Conservation (phyloP, 2,113 vertebrate species). For the Siniperca knerii region DNA sequence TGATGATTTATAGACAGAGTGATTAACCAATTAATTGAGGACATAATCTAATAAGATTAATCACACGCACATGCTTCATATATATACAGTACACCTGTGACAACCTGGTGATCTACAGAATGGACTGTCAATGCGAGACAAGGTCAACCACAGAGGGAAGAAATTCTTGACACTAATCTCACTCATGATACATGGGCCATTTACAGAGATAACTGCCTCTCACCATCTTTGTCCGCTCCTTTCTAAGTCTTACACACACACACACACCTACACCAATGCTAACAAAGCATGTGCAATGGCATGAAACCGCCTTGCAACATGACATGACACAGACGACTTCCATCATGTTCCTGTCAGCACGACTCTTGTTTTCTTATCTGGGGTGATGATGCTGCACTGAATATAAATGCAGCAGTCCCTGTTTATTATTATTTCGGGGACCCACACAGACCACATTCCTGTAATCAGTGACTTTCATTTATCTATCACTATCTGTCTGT, state of each 20-base stretch:
- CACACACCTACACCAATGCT: neutral
- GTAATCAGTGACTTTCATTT: conserved; percentile 73
- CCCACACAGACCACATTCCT: conserved; percentile 34
- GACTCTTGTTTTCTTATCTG: conserved; percentile 55
- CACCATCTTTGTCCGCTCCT: conserved; percentile 20
- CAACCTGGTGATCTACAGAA: conserved; percentile 58
- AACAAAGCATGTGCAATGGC: conserved; percentile 36
- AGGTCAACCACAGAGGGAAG: conserved; percentile 69
- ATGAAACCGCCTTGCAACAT: conserved; percentile 37
- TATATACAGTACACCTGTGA: conserved; percentile 28
- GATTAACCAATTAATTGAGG: neutral
- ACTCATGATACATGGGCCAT: conserved; percentile 56
- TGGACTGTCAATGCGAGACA: conserved; percentile 52
- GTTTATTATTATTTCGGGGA: conserved; percentile 57
- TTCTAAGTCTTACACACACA: conserved; percentile 5
- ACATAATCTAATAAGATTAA: neutral
- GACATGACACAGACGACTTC: conserved; percentile 41
- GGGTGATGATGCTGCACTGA: conserved; percentile 33
- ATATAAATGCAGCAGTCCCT: conserved; percentile 56
- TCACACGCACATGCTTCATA: neutral
- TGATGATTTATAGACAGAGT: neutral
- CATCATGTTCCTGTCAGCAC: conserved; percentile 50
- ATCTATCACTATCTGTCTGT: conserved; percentile 68
- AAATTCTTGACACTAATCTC: conserved; percentile 70
- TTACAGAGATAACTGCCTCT: conserved; percentile 44